phyloP scores from a whole-genome alignment of 2,888 invertebrate species.

The Plagiodera versicolora region DNA sequence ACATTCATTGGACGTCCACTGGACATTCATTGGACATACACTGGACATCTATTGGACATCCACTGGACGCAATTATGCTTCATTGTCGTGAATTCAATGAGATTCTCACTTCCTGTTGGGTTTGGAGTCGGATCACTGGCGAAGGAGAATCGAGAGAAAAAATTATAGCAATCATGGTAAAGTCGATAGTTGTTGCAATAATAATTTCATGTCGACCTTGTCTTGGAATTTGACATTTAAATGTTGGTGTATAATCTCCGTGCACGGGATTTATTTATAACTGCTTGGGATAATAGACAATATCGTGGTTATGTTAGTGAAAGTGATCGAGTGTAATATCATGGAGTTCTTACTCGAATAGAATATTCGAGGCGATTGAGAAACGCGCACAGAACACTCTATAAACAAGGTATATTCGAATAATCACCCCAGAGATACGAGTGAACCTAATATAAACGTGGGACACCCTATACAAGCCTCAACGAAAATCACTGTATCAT shows the following conservation, averaged over 20 bases:
- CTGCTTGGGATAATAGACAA: background rate
- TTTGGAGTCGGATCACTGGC: background rate
- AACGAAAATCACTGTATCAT: too few species aligned
- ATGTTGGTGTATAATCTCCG: background rate
- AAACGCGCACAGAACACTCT: too few species aligned
- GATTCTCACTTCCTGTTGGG: slow-evolving; percentile 7
- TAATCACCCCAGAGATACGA: too few species aligned
- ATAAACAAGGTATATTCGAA: too few species aligned
- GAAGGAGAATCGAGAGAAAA: slow-evolving; percentile 4
- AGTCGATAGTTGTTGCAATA: slow-evolving; percentile 1
- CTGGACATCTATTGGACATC: too few species aligned
- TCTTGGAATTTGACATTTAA: slow-evolving; percentile 6
- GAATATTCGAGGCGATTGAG: too few species aligned
- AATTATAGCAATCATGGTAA: slow-evolving; percentile 10
- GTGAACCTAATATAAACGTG: too few species aligned
- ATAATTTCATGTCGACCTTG: background rate
- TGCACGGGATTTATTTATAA: background rate
- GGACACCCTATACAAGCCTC: too few species aligned
- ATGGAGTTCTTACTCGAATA: too few species aligned
- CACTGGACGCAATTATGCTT: background rate
- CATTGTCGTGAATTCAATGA: background rate
- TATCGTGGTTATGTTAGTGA: background rate
- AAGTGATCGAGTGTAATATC: background rate
- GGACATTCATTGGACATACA: too few species aligned
- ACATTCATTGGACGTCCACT: too few species aligned